Base-by-base conservation (phyloP, 2,797 vertebrate genomes). In the Pseudochirops cupreus region DNA sequence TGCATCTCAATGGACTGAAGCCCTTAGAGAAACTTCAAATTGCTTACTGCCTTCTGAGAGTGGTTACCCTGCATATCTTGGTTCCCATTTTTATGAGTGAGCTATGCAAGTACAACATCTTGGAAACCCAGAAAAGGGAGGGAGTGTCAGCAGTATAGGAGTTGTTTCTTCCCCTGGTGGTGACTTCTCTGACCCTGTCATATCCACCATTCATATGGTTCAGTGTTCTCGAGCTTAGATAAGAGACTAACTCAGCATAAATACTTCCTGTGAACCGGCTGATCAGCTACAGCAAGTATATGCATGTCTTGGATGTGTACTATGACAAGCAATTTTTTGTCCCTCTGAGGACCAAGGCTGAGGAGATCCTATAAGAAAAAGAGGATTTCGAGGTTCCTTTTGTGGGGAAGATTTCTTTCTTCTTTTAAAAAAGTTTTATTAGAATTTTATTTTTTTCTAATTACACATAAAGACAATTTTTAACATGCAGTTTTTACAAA, bases 271-370 rank as follows among this genome's bases (percentile, higher is more conserved):
- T 99, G 26, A 99, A 99, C 98, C 99, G 99, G 99, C 99, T 99
- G 67, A 99, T 99, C 98, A 99, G 99, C 98, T 99, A 99, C 98
- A 99, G 99, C 99, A 99, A 99, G 96, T 99, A 99, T 98, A 99
- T 99, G 0, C 98, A 99, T 91, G 99, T 99, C 0, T 98, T 99
- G 98, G 99, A 99, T 0, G 99, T 99, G 97, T 99, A 99, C 97
- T 99, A 99, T 0, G 99, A 99, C 98, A 99, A 99, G 96, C 99
- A 99, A 98, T 99, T 99, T 97, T 99, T 99, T 97, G 99, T 99
- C 95, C 99, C 99, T 12, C 99, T 99, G 91, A 99, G 99, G 95
- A 99, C 99, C 95, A 99, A 99, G 98, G 99, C 99, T 92, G 99
- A 99, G 98, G 99, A 99, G 98, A 99, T 99, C 96, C 98, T 99